Percentiles rank a stretch among this genome's conserved stretches.
Evolutionary conservation across 2,797 vertebrate species (phyloP).

Genomic region (Telmatherina bonti): DNA sequence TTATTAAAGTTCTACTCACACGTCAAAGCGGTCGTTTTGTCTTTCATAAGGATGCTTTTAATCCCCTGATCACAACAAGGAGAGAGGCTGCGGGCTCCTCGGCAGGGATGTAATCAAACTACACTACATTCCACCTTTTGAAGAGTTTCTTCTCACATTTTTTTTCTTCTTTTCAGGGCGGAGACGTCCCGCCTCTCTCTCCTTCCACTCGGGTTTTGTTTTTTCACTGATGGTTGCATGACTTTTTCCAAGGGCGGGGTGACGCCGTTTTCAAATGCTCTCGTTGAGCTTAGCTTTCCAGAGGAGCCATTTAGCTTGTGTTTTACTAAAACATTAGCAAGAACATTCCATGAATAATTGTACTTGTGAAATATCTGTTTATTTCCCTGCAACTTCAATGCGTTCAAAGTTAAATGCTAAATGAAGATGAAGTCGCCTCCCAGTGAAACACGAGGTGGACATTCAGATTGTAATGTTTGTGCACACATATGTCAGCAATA

Average conservation of each 20-base stretch:
- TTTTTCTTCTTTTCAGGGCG: conserved; percentile 61
- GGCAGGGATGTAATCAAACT: conserved; percentile 58
- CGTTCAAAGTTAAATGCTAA: too few species aligned
- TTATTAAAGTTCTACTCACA: conserved; percentile 74
- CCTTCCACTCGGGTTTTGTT: conserved; percentile 52
- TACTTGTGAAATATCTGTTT: neutral
- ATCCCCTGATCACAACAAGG: conserved; percentile 27
- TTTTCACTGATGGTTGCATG: conserved; percentile 50
- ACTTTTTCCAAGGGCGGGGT: conserved; percentile 46
- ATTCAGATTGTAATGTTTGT: too few species aligned
- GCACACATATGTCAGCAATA: too few species aligned
- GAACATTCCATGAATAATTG: neutral
- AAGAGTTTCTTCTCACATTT: conserved; percentile 50
- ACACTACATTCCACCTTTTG: conserved; percentile 59
- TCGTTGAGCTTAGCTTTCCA: conserved; percentile 9
- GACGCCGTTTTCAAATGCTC: conserved; percentile 39
- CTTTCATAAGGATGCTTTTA: conserved; percentile 80
- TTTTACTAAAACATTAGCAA: too few species aligned
- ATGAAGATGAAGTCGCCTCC: too few species aligned
- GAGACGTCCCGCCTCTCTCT: conserved; percentile 74
- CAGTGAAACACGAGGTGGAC: too few species aligned
- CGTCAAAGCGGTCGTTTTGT: conserved; percentile 77
- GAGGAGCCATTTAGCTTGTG: too few species aligned
- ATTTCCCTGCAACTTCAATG: too few species aligned
- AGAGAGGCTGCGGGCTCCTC: conserved; percentile 31